Conservation (phyloP, 2,888 invertebrate genomes). For the Matsumyia berberina region DNA sequence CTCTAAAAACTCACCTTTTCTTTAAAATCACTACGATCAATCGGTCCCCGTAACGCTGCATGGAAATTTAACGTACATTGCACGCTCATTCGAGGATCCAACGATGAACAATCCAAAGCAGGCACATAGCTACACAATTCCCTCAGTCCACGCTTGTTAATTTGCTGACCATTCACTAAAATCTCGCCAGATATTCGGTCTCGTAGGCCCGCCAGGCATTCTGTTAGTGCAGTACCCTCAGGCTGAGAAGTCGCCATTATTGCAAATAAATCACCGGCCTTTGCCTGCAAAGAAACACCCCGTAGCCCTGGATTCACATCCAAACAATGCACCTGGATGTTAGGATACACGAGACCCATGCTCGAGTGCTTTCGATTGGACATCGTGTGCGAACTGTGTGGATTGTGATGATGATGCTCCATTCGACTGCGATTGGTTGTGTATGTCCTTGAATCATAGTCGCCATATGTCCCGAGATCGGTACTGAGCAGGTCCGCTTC, state of each 20-base stretch:
- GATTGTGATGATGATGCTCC: slow-evolving; percentile 71
- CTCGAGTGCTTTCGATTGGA: slow-evolving; percentile 82
- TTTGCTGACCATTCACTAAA: slow-evolving; percentile 93
- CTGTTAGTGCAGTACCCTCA: slow-evolving; percentile 94
- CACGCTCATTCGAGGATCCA: slow-evolving; percentile 92
- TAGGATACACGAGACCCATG: slow-evolving; percentile 84
- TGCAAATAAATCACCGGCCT: slow-evolving; percentile 95
- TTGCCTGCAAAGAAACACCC: slow-evolving; percentile 92
- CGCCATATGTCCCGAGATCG: slow-evolving; percentile 82
- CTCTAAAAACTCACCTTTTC: slow-evolving; percentile 87
- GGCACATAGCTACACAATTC: slow-evolving; percentile 87
- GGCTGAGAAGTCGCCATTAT: slow-evolving; percentile 94
- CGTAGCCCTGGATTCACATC: slow-evolving; percentile 92
- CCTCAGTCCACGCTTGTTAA: slow-evolving; percentile 89
- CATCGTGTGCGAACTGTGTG: slow-evolving; percentile 76
- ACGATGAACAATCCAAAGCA: slow-evolving; percentile 82
- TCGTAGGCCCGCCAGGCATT: slow-evolving; percentile 91
- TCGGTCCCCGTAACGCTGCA: slow-evolving; percentile 87
- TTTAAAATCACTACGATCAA: slow-evolving; percentile 87
- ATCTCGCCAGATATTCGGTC: slow-evolving; percentile 91
- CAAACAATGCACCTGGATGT: slow-evolving; percentile 86
- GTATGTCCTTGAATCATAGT: slow-evolving; percentile 83
- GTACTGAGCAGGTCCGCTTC: slow-evolving; percentile 93
- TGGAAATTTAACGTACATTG: slow-evolving; percentile 94
- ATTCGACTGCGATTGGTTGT: slow-evolving; percentile 79